Evolutionary conservation across 2,797 vertebrate species (phyloP).

Genomic region (Parauchenoglanis punctatus): DNA sequence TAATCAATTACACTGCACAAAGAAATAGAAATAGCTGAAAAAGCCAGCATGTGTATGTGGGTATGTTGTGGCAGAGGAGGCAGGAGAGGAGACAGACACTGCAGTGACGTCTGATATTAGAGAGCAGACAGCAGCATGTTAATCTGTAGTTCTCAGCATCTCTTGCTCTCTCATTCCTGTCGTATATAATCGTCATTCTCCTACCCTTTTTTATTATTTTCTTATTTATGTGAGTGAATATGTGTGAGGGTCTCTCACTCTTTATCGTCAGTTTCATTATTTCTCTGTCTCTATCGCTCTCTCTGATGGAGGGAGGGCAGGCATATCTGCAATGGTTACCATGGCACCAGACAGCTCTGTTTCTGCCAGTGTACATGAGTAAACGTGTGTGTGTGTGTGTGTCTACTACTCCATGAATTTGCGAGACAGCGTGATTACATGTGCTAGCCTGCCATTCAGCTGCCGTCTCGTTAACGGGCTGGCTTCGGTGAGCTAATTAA

Average conservation of each 20-base stretch:
- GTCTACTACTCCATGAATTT: slow-evolving; percentile 40
- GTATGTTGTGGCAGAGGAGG: slow-evolving; percentile 42
- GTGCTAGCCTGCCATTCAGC: slow-evolving; percentile 43
- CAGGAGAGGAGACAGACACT: slow-evolving; percentile 62
- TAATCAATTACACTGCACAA: not conserved
- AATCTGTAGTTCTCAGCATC: slow-evolving; percentile 43
- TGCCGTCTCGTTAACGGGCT: slow-evolving; percentile 36
- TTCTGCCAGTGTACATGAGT: slow-evolving; percentile 86
- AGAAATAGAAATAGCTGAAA: not conserved
- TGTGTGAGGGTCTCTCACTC: slow-evolving; percentile 48
- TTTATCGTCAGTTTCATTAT: slow-evolving; percentile 70
- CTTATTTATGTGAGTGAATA: slow-evolving; percentile 41
- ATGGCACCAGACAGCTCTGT: slow-evolving; percentile 90
- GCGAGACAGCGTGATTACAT: slow-evolving; percentile 40
- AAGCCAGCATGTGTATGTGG: not conserved
- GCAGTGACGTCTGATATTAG: slow-evolving; percentile 64
- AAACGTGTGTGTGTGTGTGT: slow-evolving; percentile 68
- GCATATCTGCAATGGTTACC: slow-evolving; percentile 91
- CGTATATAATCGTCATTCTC: slow-evolving; percentile 43
- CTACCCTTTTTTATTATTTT: slow-evolving; percentile 43
- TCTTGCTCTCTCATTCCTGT: slow-evolving; percentile 3
- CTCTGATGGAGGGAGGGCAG: slow-evolving; percentile 74
- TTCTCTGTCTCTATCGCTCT: slow-evolving; percentile 64
- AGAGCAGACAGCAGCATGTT: slow-evolving; percentile 45
- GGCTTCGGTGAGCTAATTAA: slow-evolving; percentile 46